Conservation (phyloP, 2,797 vertebrate species). For the Amblyopsis hoosieri region DNA sequence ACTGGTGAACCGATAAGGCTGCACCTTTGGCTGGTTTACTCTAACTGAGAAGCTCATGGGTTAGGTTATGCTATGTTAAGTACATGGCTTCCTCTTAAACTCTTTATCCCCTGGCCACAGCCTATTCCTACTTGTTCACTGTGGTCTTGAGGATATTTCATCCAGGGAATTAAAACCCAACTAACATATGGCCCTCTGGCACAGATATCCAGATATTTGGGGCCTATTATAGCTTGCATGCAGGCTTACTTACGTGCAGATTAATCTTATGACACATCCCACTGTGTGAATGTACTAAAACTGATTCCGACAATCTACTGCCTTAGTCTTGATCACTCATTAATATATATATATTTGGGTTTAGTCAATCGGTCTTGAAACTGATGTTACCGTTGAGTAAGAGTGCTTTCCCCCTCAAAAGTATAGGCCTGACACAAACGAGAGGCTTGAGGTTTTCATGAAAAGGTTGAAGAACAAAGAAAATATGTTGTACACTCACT, state of each 20-base stretch:
- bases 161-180: slow-evolving; percentile 62
- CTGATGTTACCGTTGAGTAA: slow-evolving; percentile 43
- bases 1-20: background rate
- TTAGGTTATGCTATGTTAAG: slow-evolving; percentile 17
- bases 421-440: no score
- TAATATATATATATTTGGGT: slow-evolving; percentile 57
- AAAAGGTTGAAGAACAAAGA: no score
- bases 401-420: background rate
- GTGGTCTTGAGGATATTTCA: slow-evolving; percentile 55
- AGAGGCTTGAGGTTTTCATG: slow-evolving; percentile 18
- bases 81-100: slow-evolving; percentile 37
- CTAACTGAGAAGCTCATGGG: slow-evolving; percentile 8
- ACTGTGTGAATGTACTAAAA: slow-evolving; percentile 50
- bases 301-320: slow-evolving; percentile 28
- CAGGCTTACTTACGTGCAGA: slow-evolving; percentile 49
- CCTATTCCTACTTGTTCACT: slow-evolving; percentile 31
- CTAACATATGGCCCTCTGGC: slow-evolving; percentile 67
- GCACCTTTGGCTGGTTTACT: background rate
- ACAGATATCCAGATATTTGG: slow-evolving; percentile 60
- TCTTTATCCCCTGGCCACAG: slow-evolving; percentile 30
- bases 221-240: slow-evolving; percentile 55
- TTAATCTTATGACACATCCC: slow-evolving; percentile 54
- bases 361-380: slow-evolving; percentile 62
- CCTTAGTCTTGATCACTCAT: slow-evolving; percentile 24
- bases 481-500: no score